Base-by-base conservation (phyloP, 2,888 invertebrate genomes). In the Taphrorychus bicolor region DNA sequence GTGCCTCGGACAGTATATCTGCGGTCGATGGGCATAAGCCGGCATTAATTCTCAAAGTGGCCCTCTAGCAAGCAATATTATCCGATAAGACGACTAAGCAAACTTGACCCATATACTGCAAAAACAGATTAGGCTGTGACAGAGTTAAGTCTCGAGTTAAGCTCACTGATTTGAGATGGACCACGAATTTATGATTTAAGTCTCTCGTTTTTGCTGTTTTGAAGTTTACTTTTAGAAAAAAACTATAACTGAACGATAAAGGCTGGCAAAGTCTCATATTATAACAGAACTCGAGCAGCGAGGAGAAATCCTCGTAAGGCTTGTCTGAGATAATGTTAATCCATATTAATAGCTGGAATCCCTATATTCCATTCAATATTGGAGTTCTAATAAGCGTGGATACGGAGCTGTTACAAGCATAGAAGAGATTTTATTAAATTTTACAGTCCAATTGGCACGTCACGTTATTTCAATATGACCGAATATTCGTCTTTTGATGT, bases 91-190 rank as follows among this genome's bases (percentile, higher is more conserved):
- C 48, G 19, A n/a, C n/a, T 54, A 21, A 18, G 54, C 54, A 62
- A 62, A 62, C 62, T 62, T 62, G 62, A 62, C 62, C 62, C 24
- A 62, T 42, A 54, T 62, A 52, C 22, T 41, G 22, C 17, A 54
- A 62, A 42, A 56, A 62, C 48, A 17, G 62, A 62, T 62, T 53
- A 62, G 14, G 32, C 40, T 7, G n/a, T n/a, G n/a, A n/a, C n/a
- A n/a, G n/a, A n/a, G n/a, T n/a, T n/a, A n/a, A n/a, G n/a, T n/a
- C n/a, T n/a, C n/a, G n/a, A n/a, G n/a, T n/a, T n/a, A n/a, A n/a
- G n/a, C n/a, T n/a, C n/a, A n/a, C n/a, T n/a, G n/a, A n/a, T n/a
- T n/a, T n/a, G n/a, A n/a, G n/a, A n/a, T n/a, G n/a, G n/a, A n/a
- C n/a, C n/a, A n/a, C n/a, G n/a, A n/a, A n/a, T n/a, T n/a, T n/a